A percentile compares a stretch with the other conserved stretches of the same genome.
phyloP scores from a whole-genome alignment of 2,888 invertebrate species.

The Lycophotia porphyrea region DNA sequence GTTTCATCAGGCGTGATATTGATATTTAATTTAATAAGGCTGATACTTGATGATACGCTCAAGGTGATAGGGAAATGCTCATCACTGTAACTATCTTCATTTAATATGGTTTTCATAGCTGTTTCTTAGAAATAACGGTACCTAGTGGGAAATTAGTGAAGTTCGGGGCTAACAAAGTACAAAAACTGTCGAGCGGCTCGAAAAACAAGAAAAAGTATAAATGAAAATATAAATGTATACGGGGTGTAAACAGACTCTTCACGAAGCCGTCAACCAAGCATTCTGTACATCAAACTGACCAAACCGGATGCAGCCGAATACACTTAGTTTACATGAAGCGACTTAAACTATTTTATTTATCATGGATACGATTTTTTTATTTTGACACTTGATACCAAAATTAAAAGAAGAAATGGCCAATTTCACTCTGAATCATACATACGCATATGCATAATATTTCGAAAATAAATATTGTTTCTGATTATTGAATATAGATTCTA shows the following conservation, averaged over 20 bases:
- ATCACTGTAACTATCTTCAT: not conserved
- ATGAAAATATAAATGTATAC: too few species aligned
- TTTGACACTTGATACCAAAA: not conserved
- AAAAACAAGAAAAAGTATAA: not conserved
- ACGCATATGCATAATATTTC: too few species aligned
- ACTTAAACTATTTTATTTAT: not conserved
- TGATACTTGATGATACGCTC: slow-evolving; percentile 31
- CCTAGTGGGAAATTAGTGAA: not conserved
- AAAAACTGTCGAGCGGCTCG: not conserved
- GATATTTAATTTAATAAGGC: slow-evolving; percentile 84
- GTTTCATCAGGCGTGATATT: slow-evolving; percentile 82
- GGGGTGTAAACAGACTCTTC: too few species aligned
- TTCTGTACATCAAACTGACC: too few species aligned
- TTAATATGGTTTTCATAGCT: not conserved
- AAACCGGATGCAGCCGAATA: too few species aligned
- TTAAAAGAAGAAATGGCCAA: too few species aligned
- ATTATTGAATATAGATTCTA: not conserved
- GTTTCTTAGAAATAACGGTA: not conserved
- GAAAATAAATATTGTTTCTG: not conserved
- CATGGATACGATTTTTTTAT: not conserved
- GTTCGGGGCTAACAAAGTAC: not conserved
- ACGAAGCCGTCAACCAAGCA: too few species aligned
- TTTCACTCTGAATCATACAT: not conserved
- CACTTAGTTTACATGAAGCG: too few species aligned
- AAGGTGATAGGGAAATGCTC: slow-evolving; percentile 12